Base-by-base conservation (phyloP, 2,797 vertebrate species). In the Steatocranus sp. region DNA sequence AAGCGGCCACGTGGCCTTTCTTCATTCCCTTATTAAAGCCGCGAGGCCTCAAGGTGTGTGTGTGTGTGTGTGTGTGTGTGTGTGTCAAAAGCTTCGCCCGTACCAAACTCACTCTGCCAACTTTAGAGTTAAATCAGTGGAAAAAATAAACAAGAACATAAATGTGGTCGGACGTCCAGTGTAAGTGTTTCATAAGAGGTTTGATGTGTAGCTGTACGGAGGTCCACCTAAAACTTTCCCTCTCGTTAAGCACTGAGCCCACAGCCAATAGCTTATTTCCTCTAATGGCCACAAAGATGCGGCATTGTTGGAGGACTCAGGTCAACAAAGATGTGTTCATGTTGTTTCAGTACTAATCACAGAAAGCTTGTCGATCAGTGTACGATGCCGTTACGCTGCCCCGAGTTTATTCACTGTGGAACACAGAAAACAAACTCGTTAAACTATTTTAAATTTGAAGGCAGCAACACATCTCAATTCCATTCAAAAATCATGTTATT, bases 241-340 rank as follows among this genome's bases (percentile, higher is more conserved):
- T 38, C 34, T 38, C 11, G 1, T 63, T 38, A 38, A 14, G 61
- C 34, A 0, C 32, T 0, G 17, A 63, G 7, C 14, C 12, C 38
- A 17, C 5, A 25, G 36, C 36, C 36, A 4, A 23, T 7, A 27
- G 38, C 38, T 7, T 68, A 11, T 27, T 68, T 68, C 38, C 38
- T 17, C 20, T 43, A 3, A 43, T 17, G 4, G 14, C 0, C 63
- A 43, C 63, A 46, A 43, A 18, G 63, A 70, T 8, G 5, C 0
- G 0, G 38, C 7, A 1, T 68, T 41, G 5, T 43, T 43, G 23
- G 14, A 43, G 20, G 38, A 15, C 36, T 43, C 20, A 8, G 18
- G 34, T 63, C 58, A 66, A 12, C 34, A 41, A 3, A 66, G 0
- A 2, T 18, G 54, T 3, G 30, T n/a, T 18, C 9, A 3, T 34